A percentile compares a stretch with the other conserved stretches of the same genome.
These are phyloP conservation scores for Loxodonta africana DNA, from an alignment of 2,113 vertebrate species.

Conservation along the genomic window DNA sequence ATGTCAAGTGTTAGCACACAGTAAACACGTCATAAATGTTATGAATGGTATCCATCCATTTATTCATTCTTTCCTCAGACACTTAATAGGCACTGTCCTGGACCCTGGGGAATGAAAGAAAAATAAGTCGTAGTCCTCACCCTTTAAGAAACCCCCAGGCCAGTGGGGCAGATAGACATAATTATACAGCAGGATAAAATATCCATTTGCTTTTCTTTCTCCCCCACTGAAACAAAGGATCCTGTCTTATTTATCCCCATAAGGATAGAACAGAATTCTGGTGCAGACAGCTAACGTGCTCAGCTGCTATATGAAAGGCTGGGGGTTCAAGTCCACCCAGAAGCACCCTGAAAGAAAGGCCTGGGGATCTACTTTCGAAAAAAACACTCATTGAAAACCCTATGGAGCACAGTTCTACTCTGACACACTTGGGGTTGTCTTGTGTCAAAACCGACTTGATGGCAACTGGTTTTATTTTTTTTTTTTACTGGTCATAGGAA, in stretches of 20 bases:
- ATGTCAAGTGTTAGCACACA: not conserved
- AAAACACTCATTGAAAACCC: not conserved
- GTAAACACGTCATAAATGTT: not conserved
- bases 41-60: not conserved
- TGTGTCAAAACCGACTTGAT: not conserved
- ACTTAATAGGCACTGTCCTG: not conserved
- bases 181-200: not conserved
- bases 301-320: not conserved
- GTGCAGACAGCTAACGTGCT: not conserved
- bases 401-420: not conserved
- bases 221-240: not conserved
- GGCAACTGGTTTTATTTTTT: not conserved
- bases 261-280: not conserved
- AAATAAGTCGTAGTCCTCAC: not conserved
- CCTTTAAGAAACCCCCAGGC: not conserved
- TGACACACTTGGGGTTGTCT: not conserved
- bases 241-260: not conserved
- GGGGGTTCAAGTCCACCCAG: not conserved
- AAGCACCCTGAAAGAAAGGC: not conserved
- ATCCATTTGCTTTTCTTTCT: not conserved
- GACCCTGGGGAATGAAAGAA: not conserved
- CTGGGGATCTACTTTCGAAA: not conserved
- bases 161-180: not conserved
- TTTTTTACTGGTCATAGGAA: not conserved
- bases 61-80: not conserved